phyloP scores from a whole-genome alignment of 2,797 vertebrate genomes.

The Spinus olivaceus region DNA sequence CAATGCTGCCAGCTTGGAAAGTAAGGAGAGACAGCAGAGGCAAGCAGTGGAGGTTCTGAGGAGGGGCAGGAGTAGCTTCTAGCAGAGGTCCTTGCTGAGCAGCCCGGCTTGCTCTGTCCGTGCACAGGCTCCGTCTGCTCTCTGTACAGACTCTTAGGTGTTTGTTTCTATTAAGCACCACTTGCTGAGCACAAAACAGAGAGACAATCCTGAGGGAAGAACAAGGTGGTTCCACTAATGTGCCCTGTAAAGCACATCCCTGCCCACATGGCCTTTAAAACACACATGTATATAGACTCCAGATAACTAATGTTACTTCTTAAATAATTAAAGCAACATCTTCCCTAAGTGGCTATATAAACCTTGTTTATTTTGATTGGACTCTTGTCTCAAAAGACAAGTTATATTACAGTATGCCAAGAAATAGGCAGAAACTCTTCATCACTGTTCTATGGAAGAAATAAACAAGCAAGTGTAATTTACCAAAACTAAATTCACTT shows the following conservation, averaged over 20 bases:
- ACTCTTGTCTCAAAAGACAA: neutral
- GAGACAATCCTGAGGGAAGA: neutral
- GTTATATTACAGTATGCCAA: neutral
- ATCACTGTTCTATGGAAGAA: neutral
- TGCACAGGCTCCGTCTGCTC: neutral
- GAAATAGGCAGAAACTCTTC: neutral
- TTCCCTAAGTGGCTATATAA: neutral
- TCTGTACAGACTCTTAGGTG: neutral
- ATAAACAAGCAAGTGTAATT: neutral
- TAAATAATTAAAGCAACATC: neutral
- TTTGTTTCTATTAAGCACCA: neutral
- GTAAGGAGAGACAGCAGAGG: neutral
- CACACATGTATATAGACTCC: neutral
- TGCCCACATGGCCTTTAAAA: neutral
- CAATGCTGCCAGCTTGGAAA: neutral
- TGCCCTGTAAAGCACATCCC: neutral
- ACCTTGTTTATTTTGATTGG: conserved; percentile 3
- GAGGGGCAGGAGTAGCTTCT: neutral
- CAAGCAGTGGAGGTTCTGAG: neutral
- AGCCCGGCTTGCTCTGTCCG: neutral
- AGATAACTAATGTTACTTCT: neutral
- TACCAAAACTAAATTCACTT: neutral
- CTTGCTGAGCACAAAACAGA: neutral
- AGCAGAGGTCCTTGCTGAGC: neutral
- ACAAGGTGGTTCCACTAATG: neutral